Conservation (phyloP, 2,888 invertebrate genomes). For the Apodemia mormo region DNA sequence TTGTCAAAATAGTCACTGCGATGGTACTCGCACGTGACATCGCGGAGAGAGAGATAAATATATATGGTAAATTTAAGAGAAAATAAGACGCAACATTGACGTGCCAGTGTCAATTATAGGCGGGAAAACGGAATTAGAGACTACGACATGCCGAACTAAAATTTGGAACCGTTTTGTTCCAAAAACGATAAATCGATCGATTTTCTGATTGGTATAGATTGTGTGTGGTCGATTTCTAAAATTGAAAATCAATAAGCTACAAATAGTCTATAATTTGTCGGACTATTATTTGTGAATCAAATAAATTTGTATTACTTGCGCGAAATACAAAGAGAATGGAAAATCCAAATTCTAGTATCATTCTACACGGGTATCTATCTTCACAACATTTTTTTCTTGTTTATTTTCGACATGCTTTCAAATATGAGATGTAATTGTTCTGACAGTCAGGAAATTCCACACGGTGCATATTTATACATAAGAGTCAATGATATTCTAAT, state of each 20-base stretch:
- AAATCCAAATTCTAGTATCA: neutral
- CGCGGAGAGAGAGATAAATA: slow-evolving; percentile 52
- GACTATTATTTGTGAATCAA: slow-evolving; percentile 55
- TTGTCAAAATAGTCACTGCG: slow-evolving; percentile 79
- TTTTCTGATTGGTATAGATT: slow-evolving; percentile 62
- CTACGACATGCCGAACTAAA: slow-evolving; percentile 70
- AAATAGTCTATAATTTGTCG: slow-evolving; percentile 67
- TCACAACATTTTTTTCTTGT: too few species aligned
- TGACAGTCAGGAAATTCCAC: too few species aligned
- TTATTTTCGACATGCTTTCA: too few species aligned
- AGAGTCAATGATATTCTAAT: too few species aligned
- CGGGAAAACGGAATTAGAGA: slow-evolving; percentile 80
- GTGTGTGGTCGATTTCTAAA: slow-evolving; percentile 79
- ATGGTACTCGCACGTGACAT: slow-evolving; percentile 79
- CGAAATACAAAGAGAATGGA: slow-evolving; percentile 1
- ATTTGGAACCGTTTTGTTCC: slow-evolving; percentile 79
- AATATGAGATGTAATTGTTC: too few species aligned
- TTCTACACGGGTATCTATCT: too few species aligned
- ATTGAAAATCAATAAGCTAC: slow-evolving; percentile 73
- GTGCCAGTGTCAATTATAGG: slow-evolving; percentile 80
- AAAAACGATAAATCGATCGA: slow-evolving; percentile 78
- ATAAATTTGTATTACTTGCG: neutral
- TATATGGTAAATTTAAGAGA: slow-evolving; percentile 36
- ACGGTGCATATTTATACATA: too few species aligned
- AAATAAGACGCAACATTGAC: slow-evolving; percentile 57